Base-by-base conservation (phyloP, 2,113 vertebrate species). In the Ictalurus furcatus region DNA sequence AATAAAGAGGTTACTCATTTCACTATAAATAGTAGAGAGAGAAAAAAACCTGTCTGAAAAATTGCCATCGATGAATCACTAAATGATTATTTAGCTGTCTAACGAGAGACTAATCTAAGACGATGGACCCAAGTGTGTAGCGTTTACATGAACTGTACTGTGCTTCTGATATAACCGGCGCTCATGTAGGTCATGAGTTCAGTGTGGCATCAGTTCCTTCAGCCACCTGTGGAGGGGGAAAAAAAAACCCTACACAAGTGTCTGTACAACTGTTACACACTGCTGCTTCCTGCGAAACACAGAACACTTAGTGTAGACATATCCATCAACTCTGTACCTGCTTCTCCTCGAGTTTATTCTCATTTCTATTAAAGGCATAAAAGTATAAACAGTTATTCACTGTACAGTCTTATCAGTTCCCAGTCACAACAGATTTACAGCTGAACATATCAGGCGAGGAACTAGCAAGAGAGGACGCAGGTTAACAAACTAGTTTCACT, bases 211-310 rank as follows among this genome's bases (percentile, higher is more conserved):
- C 54, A n/a, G 81, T 28, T 76, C 56, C 21, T 40, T 88, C n/a
- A 82, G 37, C 48, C 86, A 80, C 65, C 80, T 88, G 65, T 84
- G 48, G 54, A 6, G 6, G 28, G 11, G 4, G 14, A 5, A 30
- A 21, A 17, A 82, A 73, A 37, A 48, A 59, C 19, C 37, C 65
- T 73, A 56, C 63, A 82, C 87, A 83, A 84, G 48, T 44, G 63
- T 82, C 30, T 71, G 79, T 44, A 83, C 48, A 83, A 82, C 63
- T 74, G 76, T 80, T 44, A 88, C 34, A 80, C 9, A 48, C 3
- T n/a, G 21, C 23, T n/a, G 25, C 44, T 79, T 52, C 58, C 59
- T 81, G 28, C 85, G 44, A n/a, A 59, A 61, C n/a, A 52, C 56
- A 40, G n/a, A 56, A 69, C 63, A 12, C 28, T 69, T 54, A 30